Evolutionary conservation across 1,140 invertebrate genomes (phyloP), one percentile per base, ranked within the genome.

Genomic region (Carposina sasakii): DNA sequence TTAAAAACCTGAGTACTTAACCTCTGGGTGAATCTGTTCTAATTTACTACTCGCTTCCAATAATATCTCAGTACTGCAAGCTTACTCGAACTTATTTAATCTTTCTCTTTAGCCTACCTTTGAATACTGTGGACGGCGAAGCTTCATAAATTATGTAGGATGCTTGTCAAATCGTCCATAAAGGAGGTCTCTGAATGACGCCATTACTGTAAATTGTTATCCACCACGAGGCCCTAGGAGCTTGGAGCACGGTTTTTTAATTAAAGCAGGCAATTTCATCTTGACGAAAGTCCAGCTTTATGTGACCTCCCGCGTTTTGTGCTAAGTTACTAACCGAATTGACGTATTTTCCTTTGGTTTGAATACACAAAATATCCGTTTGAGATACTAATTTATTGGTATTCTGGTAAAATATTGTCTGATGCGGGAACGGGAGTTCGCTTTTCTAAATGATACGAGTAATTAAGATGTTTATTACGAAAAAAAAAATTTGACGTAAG

Each of bases 161-260:
- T 60, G 45, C 30, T 15, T 49, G 62, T 36, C 55, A 54, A 57
- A 63, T 63, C 52, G 55, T 57, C 61, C 55, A 61, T 69, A 69
- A 70, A 65, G 49, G 64, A 67, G 54, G 67, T 60, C 60, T 64
- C 63, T 59, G 53, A 55, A 60, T 64, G 64, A 62, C 57, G 62
- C 55, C 62, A 65, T 70, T 70, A 67, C 59, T 59, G 56, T 66
- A 70, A 70, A 67, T 61, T 63, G 60, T 68, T 68, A 71, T 63
- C 62, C 60, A 44, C 55, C 50, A 55, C 60, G 55, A 58, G 49
- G 39, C 51, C 52, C 54, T 57, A 40, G 54, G 57, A 57, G 56
- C 57, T n/a, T 3, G 31, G 31, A n/a, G n/a, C n/a, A 56, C 57
- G 54, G 51, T 57, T 67, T 65, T 71, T 71, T 66, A 66, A 71